phyloP scores from a whole-genome alignment of 1,140 invertebrate species.

The Plodia interpunctella region DNA sequence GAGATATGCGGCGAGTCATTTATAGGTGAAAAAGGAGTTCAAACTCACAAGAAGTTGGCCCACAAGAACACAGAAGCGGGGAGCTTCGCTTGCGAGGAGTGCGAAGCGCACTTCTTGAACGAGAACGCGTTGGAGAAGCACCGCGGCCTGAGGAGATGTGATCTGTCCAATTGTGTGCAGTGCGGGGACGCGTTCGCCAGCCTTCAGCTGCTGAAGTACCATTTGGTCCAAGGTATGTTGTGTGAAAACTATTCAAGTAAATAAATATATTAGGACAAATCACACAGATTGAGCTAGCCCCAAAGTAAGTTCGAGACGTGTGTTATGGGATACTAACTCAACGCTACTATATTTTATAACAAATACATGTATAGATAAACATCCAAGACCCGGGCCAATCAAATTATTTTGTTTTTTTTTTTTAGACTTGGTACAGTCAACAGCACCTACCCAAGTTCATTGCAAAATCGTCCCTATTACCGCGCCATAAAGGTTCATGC shows the following conservation, averaged over 20 bases:
- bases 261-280: too few species aligned
- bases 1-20: conserved; percentile 6
- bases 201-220: not conserved
- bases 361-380: too few species aligned
- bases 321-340: too few species aligned
- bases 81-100: not conserved
- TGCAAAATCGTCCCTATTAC: too few species aligned
- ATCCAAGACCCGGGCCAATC: not conserved
- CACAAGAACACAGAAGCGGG: not conserved
- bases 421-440: too few species aligned
- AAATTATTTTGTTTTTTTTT: too few species aligned
- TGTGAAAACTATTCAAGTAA: not conserved
- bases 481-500: too few species aligned
- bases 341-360: too few species aligned
- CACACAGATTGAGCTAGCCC: too few species aligned
- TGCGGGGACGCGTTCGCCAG: not conserved
- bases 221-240: conserved; percentile 4
- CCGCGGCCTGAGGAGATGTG: not conserved
- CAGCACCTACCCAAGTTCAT: too few species aligned
- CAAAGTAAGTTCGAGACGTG: too few species aligned
- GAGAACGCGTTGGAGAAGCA: not conserved
- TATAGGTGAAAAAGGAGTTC: not conserved
- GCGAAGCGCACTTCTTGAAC: not conserved
- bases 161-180: not conserved
- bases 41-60: not conserved